These are phyloP conservation scores for Drosophila virilis DNA, from an alignment of 1,140 invertebrate genomes.

Conservation along the genomic window DNA sequence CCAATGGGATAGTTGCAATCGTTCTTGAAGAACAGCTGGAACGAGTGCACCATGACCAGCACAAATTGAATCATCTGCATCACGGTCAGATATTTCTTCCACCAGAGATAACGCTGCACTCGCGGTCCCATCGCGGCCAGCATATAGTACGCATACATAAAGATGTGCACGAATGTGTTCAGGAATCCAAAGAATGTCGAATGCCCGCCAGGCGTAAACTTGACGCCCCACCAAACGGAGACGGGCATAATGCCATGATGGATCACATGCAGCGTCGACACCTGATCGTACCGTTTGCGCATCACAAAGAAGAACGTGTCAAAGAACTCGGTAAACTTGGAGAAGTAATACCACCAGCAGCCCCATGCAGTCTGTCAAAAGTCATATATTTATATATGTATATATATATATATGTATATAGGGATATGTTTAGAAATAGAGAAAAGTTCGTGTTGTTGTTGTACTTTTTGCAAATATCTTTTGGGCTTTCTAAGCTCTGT, in stretches of 20 bases:
- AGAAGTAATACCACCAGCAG: slow-evolving; percentile 95
- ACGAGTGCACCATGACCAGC: slow-evolving; percentile 91
- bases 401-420: slow-evolving; percentile 28
- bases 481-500: slow-evolving; percentile 51
- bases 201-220: slow-evolving; percentile 92
- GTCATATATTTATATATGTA: slow-evolving; percentile 19
- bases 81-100: slow-evolving; percentile 96
- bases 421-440: too few relatives aligned
- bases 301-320: slow-evolving; percentile 96
- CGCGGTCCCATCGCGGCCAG: slow-evolving; percentile 93
- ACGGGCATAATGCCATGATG: slow-evolving; percentile 97
- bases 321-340: slow-evolving; percentile 94
- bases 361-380: slow-evolving; percentile 88
- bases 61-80: slow-evolving; percentile 96
- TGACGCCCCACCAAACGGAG: slow-evolving; percentile 96
- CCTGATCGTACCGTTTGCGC: slow-evolving; percentile 93
- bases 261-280: slow-evolving; percentile 94
- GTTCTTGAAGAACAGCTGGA: slow-evolving; percentile 91
- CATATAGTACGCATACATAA: slow-evolving; percentile 97
- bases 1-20: slow-evolving; percentile 93
- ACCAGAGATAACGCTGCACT: slow-evolving; percentile 95
- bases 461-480: slow-evolving; percentile 20
- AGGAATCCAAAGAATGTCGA: slow-evolving; percentile 92
- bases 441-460: too few relatives aligned
- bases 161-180: slow-evolving; percentile 94